phyloP scores from a whole-genome alignment of 2,797 vertebrate genomes.

The Pyrrhura leucotis region DNA sequence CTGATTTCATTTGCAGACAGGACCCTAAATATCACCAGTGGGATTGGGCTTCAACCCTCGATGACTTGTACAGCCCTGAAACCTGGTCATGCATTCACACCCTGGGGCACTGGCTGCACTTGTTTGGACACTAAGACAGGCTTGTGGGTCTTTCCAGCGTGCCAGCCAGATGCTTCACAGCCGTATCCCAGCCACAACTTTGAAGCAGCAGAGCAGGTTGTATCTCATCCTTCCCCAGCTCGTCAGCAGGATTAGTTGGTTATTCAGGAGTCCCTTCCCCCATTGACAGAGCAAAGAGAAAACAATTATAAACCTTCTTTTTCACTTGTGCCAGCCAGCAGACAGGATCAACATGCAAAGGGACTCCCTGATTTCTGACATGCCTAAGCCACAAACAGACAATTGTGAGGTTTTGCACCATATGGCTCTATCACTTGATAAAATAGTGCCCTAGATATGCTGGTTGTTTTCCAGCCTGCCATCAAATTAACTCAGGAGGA shows the following conservation, averaged over 20 bases:
- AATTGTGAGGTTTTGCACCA: not conserved
- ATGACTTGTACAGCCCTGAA: not conserved
- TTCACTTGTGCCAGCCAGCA: not conserved
- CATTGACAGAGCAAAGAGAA: not conserved
- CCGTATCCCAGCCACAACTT: not conserved
- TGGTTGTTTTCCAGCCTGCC: not conserved
- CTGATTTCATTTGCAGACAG: not conserved
- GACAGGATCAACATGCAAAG: not conserved
- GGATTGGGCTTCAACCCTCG: not conserved
- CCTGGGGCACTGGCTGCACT: not conserved
- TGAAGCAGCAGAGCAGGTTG: not conserved
- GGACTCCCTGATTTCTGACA: slow-evolving; percentile 57
- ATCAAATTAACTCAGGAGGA: slow-evolving; percentile 8
- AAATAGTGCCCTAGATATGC: slow-evolving; percentile 30
- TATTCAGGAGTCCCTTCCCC: not conserved
- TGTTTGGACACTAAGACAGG: not conserved
- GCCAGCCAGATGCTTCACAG: not conserved
- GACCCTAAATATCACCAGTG: not conserved
- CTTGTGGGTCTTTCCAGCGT: not conserved
- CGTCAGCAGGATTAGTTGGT: not conserved
- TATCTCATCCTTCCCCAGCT: not conserved
- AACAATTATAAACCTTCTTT: not conserved
- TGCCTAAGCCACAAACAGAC: slow-evolving; percentile 17
- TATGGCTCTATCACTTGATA: slow-evolving; percentile 28
- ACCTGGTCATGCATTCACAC: not conserved